phyloP scores from a whole-genome alignment of 2,113 vertebrate genomes.

The Hemichromis elongatus region DNA sequence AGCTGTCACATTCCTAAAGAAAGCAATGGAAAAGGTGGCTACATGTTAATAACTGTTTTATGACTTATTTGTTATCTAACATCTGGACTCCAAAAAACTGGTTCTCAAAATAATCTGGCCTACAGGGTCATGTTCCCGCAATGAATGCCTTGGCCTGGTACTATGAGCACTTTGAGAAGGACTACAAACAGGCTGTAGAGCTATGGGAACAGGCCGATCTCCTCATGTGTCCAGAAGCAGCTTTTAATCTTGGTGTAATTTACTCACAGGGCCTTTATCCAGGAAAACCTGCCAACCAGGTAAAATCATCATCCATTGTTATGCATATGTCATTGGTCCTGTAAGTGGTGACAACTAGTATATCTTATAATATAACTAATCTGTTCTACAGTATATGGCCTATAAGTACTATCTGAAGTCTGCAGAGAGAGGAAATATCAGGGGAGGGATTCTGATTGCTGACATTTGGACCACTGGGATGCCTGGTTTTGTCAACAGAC shows the following conservation, averaged over 20 bases:
- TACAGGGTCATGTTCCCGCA: conserved; percentile 74
- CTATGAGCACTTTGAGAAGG: conserved; percentile 67
- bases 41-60: background rate
- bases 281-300: conserved; percentile 60
- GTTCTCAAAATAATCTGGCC: background rate
- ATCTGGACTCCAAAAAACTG: background rate
- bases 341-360: background rate
- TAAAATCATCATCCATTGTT: background rate
- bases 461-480: conserved; percentile 72
- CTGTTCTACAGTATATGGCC: conserved; percentile 62
- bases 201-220: conserved; percentile 75
- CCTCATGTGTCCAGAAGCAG: conserved; percentile 67
- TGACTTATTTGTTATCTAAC: background rate
- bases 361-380: background rate
- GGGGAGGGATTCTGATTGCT: conserved; percentile 63
- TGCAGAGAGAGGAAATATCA: conserved; percentile 67
- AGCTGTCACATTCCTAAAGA: conserved; percentile 71
- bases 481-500: conserved; percentile 54
- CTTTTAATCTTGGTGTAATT: conserved; percentile 76
- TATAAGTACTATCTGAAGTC: conserved; percentile 73
- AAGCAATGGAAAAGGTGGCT: conserved; percentile 70
- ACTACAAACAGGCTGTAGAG: conserved; percentile 68
- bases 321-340: background rate
- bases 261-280: conserved; percentile 72
- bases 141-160: conserved; percentile 79